A percentile compares a stretch with the other conserved stretches of the same genome.
These are phyloP conservation scores for Acleris sparsana DNA, from an alignment of 2,888 invertebrate species.

Conservation along the genomic window DNA sequence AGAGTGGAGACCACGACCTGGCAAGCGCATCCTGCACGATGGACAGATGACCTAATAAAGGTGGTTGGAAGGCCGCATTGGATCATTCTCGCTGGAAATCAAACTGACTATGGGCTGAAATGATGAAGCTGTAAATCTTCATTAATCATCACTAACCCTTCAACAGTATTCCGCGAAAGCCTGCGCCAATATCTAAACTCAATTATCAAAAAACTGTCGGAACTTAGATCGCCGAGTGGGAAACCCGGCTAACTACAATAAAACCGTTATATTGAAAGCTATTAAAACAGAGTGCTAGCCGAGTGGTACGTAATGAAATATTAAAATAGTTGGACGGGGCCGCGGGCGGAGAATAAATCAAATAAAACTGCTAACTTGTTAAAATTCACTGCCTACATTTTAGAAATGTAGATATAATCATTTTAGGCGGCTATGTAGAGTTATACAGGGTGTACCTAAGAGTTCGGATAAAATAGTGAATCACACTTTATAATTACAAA, in stretches of 20 bases:
- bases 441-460: too few relatives aligned
- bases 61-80: too few relatives aligned
- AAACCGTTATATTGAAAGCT: conserved; percentile 58
- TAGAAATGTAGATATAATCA: conserved; percentile 26
- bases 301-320: conserved; percentile 55
- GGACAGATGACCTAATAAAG: too few relatives aligned
- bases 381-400: conserved; percentile 50
- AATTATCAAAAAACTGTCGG: conserved; percentile 39
- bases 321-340: conserved; percentile 58
- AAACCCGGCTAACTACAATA: conserved; percentile 55
- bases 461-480: too few relatives aligned
- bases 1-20: too few relatives aligned
- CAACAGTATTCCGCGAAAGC: not conserved
- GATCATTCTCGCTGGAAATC: too few relatives aligned
- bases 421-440: not conserved
- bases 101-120: too few relatives aligned
- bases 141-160: not conserved
- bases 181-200: conserved; percentile 1
- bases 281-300: conserved; percentile 59
- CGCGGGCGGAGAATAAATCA: conserved; percentile 53
- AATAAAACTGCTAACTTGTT: conserved; percentile 55
- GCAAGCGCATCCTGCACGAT: too few relatives aligned
- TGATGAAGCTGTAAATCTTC: too few relatives aligned
- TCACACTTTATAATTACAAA: too few relatives aligned
- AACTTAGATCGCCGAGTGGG: conserved; percentile 47